Evolutionary conservation across 2,113 vertebrate genomes (phyloP), one percentile per base, ranked within the genome.

Genomic region (Conger conger): DNA sequence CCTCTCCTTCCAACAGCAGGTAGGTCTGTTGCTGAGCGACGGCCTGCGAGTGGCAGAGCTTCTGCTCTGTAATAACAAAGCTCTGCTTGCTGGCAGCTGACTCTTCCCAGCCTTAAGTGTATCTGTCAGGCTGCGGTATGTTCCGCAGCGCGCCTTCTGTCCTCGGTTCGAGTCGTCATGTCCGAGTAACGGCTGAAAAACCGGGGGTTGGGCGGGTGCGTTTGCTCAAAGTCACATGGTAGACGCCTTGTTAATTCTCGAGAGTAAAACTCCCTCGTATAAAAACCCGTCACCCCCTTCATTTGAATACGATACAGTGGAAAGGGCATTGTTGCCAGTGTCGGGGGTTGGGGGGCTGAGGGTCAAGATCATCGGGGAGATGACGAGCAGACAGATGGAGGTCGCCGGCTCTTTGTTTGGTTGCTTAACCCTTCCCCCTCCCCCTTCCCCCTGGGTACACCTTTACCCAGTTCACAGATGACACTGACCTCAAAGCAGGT

Each of bases 381-480:
- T 92, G 91, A 93, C 77, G 84, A 87, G 88, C 86, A 86, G 88
- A 87, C 93, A 94, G 92, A 94, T 94, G 93, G 88, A 57, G 87
- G 91, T 88, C 91, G 88, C 92, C 92, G 85, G 89, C 89, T 89
- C 91, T 92, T 93, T 94, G 91, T 94, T 90, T 91, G 92, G 90
- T 76, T 38, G 38, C n/a, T 40, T 81, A 76, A 54, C 50, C 45
- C 27, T 92, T 91, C 89, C 83, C 40, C 87, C 86, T 85, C 85
- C 89, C 78, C 89, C 86, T 82, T 88, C 88, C 87, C 87, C 90
- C 87, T 90, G 91, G 93, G 91, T 50, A 53, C 92, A 93, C 90
- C 91, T 94, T 94, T 93, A 92, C 92, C 92, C 93, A 90, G 93
- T 93, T 93, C 91, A 94, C 88, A 38, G 38, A 54, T 50, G 88